Evolutionary conservation across 2,797 vertebrate genomes (phyloP).

Genomic region (Myotis myotis): DNA sequence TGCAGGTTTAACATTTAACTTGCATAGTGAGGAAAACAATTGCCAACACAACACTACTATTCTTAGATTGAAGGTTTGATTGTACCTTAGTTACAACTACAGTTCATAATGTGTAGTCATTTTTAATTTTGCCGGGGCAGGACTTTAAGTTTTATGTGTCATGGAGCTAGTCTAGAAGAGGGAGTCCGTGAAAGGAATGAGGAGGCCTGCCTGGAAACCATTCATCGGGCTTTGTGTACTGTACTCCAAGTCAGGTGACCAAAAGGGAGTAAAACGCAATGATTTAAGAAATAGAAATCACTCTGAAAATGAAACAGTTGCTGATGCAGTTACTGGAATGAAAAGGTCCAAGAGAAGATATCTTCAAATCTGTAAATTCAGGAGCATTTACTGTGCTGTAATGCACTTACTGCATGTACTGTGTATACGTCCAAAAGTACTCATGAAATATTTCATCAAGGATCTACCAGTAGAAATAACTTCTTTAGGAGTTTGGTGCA

Average conservation of each 20-base stretch:
- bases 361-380: background rate
- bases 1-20: background rate
- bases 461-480: background rate
- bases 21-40: background rate
- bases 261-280: background rate
- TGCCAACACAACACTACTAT: background rate
- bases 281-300: constrained; percentile 7
- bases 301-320: background rate
- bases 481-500: background rate
- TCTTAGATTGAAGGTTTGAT: constrained; percentile 2
- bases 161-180: background rate
- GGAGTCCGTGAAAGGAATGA: background rate
- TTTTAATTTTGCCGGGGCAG: constrained; percentile 1
- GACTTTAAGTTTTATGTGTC: background rate
- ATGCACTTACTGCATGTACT: background rate
- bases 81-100: background rate
- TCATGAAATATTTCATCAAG: constrained; percentile 14
- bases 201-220: background rate
- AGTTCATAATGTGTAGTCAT: background rate
- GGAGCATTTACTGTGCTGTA: background rate
- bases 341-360: constrained; percentile 1
- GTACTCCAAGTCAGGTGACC: background rate
- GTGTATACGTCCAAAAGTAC: background rate
- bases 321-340: background rate
- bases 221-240: background rate